These are phyloP conservation scores for Sakesphorus luctuosus DNA, from an alignment of 2,113 vertebrate species.

Conservation along the genomic window DNA sequence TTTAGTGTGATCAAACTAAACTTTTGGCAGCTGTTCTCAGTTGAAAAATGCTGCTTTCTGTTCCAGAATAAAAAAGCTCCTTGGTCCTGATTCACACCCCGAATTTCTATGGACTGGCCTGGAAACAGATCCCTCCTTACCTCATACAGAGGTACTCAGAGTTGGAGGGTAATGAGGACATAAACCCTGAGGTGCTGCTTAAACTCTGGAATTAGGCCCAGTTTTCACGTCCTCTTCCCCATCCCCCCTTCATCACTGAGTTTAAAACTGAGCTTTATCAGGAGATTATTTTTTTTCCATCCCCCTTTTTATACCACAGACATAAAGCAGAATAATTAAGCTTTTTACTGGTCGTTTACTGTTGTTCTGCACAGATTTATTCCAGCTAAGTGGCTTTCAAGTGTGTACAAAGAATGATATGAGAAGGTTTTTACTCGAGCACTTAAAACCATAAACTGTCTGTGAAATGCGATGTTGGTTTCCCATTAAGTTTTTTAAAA, in stretches of 20 bases:
- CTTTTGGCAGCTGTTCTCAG: not conserved
- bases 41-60: not conserved
- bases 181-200: not conserved
- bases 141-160: not conserved
- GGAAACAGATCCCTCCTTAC: not conserved
- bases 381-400: constrained; percentile 40
- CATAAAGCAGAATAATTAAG: constrained; percentile 44
- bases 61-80: not conserved
- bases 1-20: not conserved
- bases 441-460: constrained; percentile 37
- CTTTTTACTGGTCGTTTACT: constrained; percentile 46
- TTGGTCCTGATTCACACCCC: not conserved
- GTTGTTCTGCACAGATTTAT: constrained; percentile 38
- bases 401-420: constrained; percentile 13
- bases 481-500: not conserved
- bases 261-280: not conserved
- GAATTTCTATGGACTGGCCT: not conserved
- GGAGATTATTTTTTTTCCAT: not conserved
- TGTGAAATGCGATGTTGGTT: constrained; percentile 3
- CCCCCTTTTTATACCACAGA: not conserved
- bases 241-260: not conserved
- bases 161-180: not conserved
- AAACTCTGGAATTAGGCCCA: not conserved
- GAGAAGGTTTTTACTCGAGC: not conserved
- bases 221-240: not conserved